phyloP scores from a whole-genome alignment of 2,797 vertebrate genomes.

The Enteromius afrohamiltoni region DNA sequence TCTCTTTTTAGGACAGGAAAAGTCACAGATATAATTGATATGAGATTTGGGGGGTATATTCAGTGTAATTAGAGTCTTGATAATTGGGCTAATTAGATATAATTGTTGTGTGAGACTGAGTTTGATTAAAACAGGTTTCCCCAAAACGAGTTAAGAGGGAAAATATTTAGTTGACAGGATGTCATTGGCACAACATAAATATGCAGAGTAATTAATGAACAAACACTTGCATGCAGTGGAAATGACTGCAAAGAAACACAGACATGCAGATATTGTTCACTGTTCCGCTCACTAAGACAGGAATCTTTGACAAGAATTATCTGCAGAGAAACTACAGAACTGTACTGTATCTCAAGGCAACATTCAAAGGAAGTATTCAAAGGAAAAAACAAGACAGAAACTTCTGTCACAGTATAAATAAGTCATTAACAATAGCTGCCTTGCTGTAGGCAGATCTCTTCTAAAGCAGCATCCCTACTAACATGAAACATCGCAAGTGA shows the following conservation, averaged over 20 bases:
- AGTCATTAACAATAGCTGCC: slow-evolving; percentile 16
- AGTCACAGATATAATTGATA: slow-evolving; percentile 85
- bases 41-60: slow-evolving; percentile 86
- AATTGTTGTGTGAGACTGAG: slow-evolving; percentile 85
- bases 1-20: slow-evolving; percentile 75
- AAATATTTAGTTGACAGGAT: slow-evolving; percentile 69
- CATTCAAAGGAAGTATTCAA: slow-evolving; percentile 21
- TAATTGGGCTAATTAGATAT: slow-evolving; percentile 89
- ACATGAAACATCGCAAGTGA: neutral
- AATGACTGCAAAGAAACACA: slow-evolving; percentile 30
- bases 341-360: neutral
- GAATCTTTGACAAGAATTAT: neutral
- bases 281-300: neutral
- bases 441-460: neutral
- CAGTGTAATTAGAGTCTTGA: slow-evolving; percentile 86
- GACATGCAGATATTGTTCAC: neutral
- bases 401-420: slow-evolving; percentile 21
- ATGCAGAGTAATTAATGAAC: slow-evolving; percentile 62
- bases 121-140: slow-evolving; percentile 87
- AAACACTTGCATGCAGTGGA: slow-evolving; percentile 49
- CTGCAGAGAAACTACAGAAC: slow-evolving; percentile 3
- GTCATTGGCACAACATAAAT: slow-evolving; percentile 65
- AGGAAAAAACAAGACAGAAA: neutral
- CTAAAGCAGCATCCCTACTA: slow-evolving; percentile 9
- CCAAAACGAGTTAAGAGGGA: slow-evolving; percentile 69